Base-by-base conservation (phyloP, 1,140 invertebrate species). In the Arion vulgaris region DNA sequence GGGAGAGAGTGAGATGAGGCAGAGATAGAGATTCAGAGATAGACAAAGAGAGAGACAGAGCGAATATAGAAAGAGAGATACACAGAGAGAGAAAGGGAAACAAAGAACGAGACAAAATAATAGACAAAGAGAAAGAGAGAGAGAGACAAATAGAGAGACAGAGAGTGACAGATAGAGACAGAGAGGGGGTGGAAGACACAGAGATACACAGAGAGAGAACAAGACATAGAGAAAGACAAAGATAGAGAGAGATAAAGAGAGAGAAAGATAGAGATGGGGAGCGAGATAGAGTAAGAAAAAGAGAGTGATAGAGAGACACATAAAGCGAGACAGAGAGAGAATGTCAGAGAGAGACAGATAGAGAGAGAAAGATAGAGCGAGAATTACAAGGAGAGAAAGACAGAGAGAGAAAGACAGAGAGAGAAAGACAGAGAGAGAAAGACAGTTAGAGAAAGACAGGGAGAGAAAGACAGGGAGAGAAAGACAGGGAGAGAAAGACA, bases 271-370 rank as follows among this genome's bases (percentile, higher is more conserved):
- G 57, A 62, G 26, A n/a, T 5, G 26, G 57, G 26, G 57, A 62
- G 57, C 11, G 26, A n/a, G 57, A 62, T 5, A 23, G 57, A n/a
- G 68, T 51, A 38, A 51, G 78, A 71, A 72, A 78, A 62, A 85
- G 77, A 80, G 81, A 80, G 73, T 71, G 78, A 53, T 68, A 80
- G 72, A 78, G 83, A 83, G 81, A 75, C 76, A 82, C 66, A 76
- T 51, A 77, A 34, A 82, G 49, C 57, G 80, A 74, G 69, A 34
- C 45, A 15, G 45, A 82, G 80, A 62, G 72, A 75, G 49, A 75
- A 41, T 36, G 51, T 4, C 32, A 66, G 38, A 62, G 51, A 75
- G n/a, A 75, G 80, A 75, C 51, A 34, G n/a, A 82, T 49, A 36
- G 28, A 62, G 49, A 57, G 39, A 75, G 78, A 69, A 26, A 66